Percentiles rank a stretch among this genome's conserved stretches.
These are phyloP conservation scores for Danio tinwini DNA, from an alignment of 2,797 vertebrate species.

Conservation along the genomic window DNA sequence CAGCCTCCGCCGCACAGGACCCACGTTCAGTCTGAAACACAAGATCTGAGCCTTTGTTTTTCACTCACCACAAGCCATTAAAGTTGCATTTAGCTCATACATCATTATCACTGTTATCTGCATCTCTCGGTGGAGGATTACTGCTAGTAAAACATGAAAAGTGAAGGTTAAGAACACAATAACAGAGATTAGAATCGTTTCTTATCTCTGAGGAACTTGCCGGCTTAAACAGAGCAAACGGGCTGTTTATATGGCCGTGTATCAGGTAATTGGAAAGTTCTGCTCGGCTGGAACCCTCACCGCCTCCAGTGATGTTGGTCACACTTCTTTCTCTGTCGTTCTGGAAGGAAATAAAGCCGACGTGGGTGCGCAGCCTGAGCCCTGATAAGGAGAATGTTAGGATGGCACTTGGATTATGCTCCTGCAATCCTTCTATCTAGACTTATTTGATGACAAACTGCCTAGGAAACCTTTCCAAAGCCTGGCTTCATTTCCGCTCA, in stretches of 20 bases:
- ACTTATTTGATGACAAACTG: constrained; percentile 20
- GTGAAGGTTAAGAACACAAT: constrained; percentile 54
- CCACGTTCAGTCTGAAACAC: constrained; percentile 8
- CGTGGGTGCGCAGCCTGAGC: constrained; percentile 1
- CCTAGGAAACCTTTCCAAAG: constrained; percentile 15
- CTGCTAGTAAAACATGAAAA: constrained; percentile 56
- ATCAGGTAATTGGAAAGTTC: constrained; percentile 61
- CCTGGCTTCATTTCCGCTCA: neutral
- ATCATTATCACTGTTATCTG: constrained; percentile 42
- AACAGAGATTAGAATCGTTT: constrained; percentile 55
- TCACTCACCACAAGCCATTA: constrained; percentile 29
- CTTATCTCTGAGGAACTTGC: constrained; percentile 53
- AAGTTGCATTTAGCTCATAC: constrained; percentile 41
- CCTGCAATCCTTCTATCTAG: constrained; percentile 40
- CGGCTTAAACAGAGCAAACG: constrained; percentile 41
- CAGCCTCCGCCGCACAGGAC: constrained; percentile 22
- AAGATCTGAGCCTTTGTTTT: constrained; percentile 35
- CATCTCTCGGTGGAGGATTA: constrained; percentile 45
- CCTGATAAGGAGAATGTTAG: constrained; percentile 30
- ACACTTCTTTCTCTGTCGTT: constrained; percentile 27
- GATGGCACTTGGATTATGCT: constrained; percentile 18
- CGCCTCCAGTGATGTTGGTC: constrained; percentile 34
- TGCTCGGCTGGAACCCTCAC: constrained; percentile 51
- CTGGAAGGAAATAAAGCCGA: constrained; percentile 40
- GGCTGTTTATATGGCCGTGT: constrained; percentile 42